These are phyloP conservation scores for Neoascia interrupta DNA, from an alignment of 2,888 invertebrate genomes.

Conservation along the genomic window DNA sequence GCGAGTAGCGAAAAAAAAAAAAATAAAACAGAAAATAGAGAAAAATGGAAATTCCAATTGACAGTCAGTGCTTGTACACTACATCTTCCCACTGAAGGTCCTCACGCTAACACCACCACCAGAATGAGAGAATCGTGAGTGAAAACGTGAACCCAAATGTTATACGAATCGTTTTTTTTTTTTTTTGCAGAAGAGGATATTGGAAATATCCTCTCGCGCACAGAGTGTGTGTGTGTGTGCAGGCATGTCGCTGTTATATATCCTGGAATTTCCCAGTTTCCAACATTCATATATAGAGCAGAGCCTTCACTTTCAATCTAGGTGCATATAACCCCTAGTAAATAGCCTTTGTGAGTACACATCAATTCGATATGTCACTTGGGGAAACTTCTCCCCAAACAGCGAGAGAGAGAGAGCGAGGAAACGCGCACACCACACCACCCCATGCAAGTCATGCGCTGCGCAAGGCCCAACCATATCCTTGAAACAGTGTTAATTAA, in stretches of 20 bases:
- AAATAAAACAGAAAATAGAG: background rate
- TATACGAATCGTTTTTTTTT: slow-evolving; percentile 9
- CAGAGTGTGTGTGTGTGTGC: background rate
- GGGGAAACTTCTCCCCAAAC: slow-evolving; percentile 44
- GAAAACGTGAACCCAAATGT: slow-evolving; percentile 40
- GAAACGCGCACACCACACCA: slow-evolving; percentile 33
- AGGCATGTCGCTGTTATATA: slow-evolving; percentile 36
- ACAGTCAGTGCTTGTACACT: slow-evolving; percentile 30
- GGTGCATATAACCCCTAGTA: slow-evolving; percentile 8
- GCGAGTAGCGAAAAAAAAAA: slow-evolving; percentile 18
- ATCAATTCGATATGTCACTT: slow-evolving; percentile 15
- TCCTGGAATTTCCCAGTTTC: slow-evolving; percentile 52
- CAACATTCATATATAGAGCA: slow-evolving; percentile 45
- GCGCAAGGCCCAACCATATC: slow-evolving; percentile 57
- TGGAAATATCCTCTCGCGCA: background rate
- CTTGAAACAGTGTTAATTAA: slow-evolving; percentile 64
- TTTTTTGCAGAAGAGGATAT: background rate
- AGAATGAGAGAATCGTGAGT: slow-evolving; percentile 26
- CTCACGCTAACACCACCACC: background rate
- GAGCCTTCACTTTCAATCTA: slow-evolving; percentile 65
- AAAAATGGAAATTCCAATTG: slow-evolving; percentile 34
- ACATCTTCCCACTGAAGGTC: background rate
- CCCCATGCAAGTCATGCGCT: slow-evolving; percentile 54
- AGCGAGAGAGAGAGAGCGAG: slow-evolving; percentile 9
- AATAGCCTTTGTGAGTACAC: too few species aligned